Evolutionary conservation across 2,797 vertebrate genomes (phyloP).

Genomic region (Kryptopterus vitreolus): DNA sequence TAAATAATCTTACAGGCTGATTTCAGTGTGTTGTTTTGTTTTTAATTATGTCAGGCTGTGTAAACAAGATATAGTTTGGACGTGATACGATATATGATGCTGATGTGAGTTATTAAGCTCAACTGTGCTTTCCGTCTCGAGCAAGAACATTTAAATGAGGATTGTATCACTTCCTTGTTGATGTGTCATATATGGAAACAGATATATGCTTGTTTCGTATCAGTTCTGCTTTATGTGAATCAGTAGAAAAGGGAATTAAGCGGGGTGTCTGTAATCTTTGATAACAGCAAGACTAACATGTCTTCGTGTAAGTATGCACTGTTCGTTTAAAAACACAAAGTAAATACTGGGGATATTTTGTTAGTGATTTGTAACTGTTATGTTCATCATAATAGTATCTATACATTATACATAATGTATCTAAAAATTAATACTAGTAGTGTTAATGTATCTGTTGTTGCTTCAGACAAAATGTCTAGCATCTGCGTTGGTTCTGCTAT

Average conservation of each 20-base stretch:
- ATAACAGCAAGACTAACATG: conserved; percentile 25
- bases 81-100: too few species aligned
- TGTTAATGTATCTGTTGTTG: neutral
- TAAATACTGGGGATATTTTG: neutral
- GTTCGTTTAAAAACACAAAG: neutral
- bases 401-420: too few species aligned
- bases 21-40: too few species aligned
- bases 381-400: too few species aligned
- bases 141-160: neutral
- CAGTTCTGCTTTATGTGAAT: conserved; percentile 18
- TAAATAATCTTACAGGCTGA: too few species aligned
- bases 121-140: neutral
- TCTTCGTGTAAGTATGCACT: conserved; percentile 30
- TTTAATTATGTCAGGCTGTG: too few species aligned
- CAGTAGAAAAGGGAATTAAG: conserved; percentile 30
- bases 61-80: too few species aligned
- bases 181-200: conserved; percentile 11
- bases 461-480: conserved; percentile 38
- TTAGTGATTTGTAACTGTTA: neutral
- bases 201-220: conserved; percentile 18
- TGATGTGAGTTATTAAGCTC: neutral
- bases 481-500: conserved; percentile 27
- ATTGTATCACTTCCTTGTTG: conserved; percentile 37
- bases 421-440: too few species aligned
- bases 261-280: neutral